Evolutionary conservation across 2,797 vertebrate genomes (phyloP), one percentile per base, ranked within the genome.

Genomic region (Neosalanx taihuensis): DNA sequence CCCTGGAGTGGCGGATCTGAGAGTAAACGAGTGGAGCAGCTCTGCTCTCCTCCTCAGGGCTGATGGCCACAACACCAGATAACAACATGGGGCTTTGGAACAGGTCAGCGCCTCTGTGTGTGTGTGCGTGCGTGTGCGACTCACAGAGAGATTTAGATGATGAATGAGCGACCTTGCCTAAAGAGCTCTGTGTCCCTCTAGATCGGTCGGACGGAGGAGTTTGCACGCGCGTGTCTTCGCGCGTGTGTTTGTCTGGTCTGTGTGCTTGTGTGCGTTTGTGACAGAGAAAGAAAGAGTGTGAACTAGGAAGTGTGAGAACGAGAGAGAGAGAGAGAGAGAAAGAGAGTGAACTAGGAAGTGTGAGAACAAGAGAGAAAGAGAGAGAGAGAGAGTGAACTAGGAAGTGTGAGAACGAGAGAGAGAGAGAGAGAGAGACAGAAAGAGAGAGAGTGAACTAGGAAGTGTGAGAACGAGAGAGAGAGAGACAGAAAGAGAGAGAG

Each of bases 151-250:
- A 84, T 83, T 85, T 79, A 72, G 77, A 86, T 88, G 87, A 89
- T 87, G 80, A 86, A 89, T 84, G 86, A 84, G 70, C 86, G 87
- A 90, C 87, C 89, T 87, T 87, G 89, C 79, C 84, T 80, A 81
- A 89, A 86, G 85, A 85, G 82, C 74, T 85, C 72, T 67, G 77
- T 76, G 86, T 81, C 86, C 76, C 84, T 80, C 49, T 72, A 71
- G 81, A 83, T 66, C 26, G 9, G 71, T 70, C 80, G 85, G 75
- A 88, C 82, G 73, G 81, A 83, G 77, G 81, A 80, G 81, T 81
- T 81, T 83, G 74, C 37, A 2, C 71, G 75, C 74, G 75, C 83
- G 83, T 78, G 79, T 78, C 71, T 80, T 31, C 30, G 59, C 31
- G 60, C 31, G 60, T 33, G 60, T 62, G 3, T 62, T 2, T 33